Evolutionary conservation across 2,888 invertebrate genomes (phyloP).

Genomic region (Hymenopus coronatus): DNA sequence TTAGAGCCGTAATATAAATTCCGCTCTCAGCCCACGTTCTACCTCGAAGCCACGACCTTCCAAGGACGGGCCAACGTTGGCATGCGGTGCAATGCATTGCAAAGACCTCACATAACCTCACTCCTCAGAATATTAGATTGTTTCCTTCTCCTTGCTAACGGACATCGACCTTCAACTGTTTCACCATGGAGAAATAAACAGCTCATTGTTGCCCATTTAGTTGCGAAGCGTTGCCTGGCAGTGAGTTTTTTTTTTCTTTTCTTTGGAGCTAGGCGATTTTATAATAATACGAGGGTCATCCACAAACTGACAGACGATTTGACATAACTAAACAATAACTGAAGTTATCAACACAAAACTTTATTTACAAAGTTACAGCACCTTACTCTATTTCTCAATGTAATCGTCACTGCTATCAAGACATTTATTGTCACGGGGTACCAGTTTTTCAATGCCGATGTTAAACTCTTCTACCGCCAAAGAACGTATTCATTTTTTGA

Average conservation of each 20-base stretch:
- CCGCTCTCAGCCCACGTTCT: not conserved
- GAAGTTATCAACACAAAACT: no score
- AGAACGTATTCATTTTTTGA: no score
- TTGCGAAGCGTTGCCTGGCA: not conserved
- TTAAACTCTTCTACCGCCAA: no score
- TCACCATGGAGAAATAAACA: not conserved
- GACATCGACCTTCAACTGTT: not conserved
- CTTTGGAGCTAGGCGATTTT: no score
- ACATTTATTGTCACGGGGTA: no score
- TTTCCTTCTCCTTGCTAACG: not conserved
- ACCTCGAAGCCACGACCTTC: constrained; percentile 1
- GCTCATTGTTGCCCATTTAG: not conserved
- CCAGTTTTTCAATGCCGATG: no score
- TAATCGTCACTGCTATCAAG: no score
- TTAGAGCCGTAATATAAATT: not conserved
- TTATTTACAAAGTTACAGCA: no score
- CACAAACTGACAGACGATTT: no score
- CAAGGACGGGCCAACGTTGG: not conserved
- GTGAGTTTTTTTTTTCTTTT: not conserved
- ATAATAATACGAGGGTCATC: no score
- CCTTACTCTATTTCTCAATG: no score
- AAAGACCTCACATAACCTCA: not conserved
- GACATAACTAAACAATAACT: no score
- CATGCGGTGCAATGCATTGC: not conserved
- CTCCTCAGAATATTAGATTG: not conserved